Evolutionary conservation across 2,113 vertebrate species (phyloP).

Genomic region (Heterocephalus glaber): DNA sequence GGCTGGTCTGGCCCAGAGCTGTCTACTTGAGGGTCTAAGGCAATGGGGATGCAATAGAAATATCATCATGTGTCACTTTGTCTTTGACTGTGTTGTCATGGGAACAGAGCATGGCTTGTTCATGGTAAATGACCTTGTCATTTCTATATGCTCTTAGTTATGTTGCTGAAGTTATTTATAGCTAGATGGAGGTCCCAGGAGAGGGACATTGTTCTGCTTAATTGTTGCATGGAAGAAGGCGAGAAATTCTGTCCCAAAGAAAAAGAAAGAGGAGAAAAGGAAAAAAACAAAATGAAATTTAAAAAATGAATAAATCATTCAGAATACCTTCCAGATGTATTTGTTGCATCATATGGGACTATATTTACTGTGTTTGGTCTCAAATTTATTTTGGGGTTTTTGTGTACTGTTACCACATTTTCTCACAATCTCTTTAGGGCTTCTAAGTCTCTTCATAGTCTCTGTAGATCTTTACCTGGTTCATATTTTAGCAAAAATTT

Average conservation of each 20-base stretch:
- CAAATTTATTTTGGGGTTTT: not conserved
- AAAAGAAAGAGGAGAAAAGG: not conserved
- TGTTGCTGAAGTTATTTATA: slow-evolving; percentile 83
- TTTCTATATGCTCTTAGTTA: slow-evolving; percentile 80
- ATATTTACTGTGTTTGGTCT: not conserved
- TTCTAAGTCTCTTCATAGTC: not conserved
- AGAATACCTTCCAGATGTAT: not conserved
- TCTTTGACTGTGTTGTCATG: slow-evolving; percentile 80
- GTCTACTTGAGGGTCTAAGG: not conserved
- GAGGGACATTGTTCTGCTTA: slow-evolving; percentile 66
- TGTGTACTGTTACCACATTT: not conserved
- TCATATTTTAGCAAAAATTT: not conserved
- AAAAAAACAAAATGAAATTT: not conserved
- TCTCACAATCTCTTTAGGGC: not conserved
- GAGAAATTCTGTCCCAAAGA: slow-evolving; percentile 16
- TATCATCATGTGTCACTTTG: slow-evolving; percentile 73
- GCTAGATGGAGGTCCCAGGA: slow-evolving; percentile 76
- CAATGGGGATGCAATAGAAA: slow-evolving; percentile 42
- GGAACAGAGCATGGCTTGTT: slow-evolving; percentile 83
- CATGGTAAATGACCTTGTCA: slow-evolving; percentile 83
- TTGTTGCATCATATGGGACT: not conserved
- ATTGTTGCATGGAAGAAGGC: slow-evolving; percentile 41
- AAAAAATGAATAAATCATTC: not conserved
- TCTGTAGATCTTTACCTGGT: not conserved
- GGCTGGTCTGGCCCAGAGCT: not conserved